Base-by-base conservation (phyloP, 2,888 invertebrate species). In the Diarsia rubi region DNA sequence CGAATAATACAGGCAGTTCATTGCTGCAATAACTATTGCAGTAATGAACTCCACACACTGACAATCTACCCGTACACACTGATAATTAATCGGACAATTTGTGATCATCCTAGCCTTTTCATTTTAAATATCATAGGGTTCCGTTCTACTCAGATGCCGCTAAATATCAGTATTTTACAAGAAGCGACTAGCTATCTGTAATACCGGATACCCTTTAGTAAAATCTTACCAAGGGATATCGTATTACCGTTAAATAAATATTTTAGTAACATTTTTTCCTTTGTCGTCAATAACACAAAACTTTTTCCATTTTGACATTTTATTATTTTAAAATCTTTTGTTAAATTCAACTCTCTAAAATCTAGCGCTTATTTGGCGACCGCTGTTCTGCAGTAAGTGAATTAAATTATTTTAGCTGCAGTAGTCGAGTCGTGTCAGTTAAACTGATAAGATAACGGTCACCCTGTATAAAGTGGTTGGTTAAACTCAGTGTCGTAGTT, bases 381-480 rank as follows among this genome's bases (percentile, higher is more conserved):
- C 31, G 52, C 14, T 24, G 45, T 12, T 71, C n/a, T 79, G 44
- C 16, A 44, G 24, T 14, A 59, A 64, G 14, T 59, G 45, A 65
- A 45, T 42, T 54, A 44, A 21, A 65, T 78, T 52, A 52, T 71
- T 72, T 47, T 16, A 66, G 47, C 31, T 73, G 47, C 63, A 60
- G 77, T 27, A n/a, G n/a, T 49, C 57, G 21, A 64, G 49, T 68
- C 45, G n/a, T 64, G 62, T 73, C 67, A 24, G 47, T 21, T 42
- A 14, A 0, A 31, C 59, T 54, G 80, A 80, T 68, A 79, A 73
- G 67, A 67, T 49, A 79, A 49, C 54, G 45, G 42, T 62, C 54
- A 64, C 45, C 27, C 37, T 45, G n/a, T 59, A n/a, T 73, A 64
- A 68, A 72, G 27, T 64, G 31, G 42, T 72, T 6, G 16, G 54